These are phyloP conservation scores for Cacajao melanocephalus DNA, from an alignment of 2,797 vertebrate species.

Conservation along the genomic window DNA sequence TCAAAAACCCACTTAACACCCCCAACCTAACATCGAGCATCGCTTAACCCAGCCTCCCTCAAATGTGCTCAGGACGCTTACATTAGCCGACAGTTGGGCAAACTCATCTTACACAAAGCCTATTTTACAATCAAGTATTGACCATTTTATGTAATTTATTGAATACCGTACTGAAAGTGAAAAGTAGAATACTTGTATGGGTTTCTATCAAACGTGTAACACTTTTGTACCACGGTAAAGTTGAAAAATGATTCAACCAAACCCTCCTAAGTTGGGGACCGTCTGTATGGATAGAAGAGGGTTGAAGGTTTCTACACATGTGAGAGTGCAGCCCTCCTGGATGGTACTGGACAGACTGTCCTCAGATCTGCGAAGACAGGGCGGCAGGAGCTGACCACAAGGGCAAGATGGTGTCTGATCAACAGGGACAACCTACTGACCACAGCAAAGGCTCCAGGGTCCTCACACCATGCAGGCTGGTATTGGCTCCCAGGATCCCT, in stretches of 20 bases:
- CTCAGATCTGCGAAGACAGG: neutral
- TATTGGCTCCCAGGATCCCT: fast-evolving
- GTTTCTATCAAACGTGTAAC: neutral
- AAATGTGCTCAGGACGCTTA: neutral
- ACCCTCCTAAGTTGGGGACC: neutral
- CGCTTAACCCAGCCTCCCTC: neutral
- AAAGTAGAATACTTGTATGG: neutral
- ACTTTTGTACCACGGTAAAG: neutral
- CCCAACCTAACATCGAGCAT: neutral
- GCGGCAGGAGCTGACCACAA: fast-evolving
- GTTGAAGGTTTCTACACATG: neutral
- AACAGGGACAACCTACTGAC: neutral
- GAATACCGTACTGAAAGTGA: neutral
- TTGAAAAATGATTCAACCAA: neutral
- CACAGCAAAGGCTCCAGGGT: neutral
- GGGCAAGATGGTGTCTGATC: fast-evolving
- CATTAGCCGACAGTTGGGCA: neutral
- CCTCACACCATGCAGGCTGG: neutral
- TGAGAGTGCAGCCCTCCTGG: neutral
- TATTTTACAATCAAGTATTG: neutral
- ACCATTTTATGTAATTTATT: neutral
- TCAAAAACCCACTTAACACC: neutral
- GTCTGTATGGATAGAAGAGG: neutral
- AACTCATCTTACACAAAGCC: neutral
- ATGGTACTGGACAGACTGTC: neutral